Evolutionary conservation across 2,888 invertebrate species (phyloP).

Genomic region (Euplagia quadripunctaria): DNA sequence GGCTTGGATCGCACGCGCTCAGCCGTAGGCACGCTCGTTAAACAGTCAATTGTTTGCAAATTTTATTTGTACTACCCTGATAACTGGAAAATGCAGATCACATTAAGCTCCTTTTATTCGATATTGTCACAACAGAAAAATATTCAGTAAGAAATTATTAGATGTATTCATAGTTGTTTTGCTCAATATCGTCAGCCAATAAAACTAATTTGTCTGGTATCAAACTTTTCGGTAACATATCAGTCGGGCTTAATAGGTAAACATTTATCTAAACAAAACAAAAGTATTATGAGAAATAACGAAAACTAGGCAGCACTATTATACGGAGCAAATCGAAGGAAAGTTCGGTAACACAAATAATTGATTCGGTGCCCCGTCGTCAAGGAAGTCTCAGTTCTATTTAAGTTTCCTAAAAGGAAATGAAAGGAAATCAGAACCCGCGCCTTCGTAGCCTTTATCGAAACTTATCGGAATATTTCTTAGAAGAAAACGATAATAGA

Average conservation of each 20-base stretch:
- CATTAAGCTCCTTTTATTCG: slow-evolving; percentile 40
- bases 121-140: slow-evolving; percentile 13
- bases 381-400: slow-evolving; percentile 85
- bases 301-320: slow-evolving; percentile 68
- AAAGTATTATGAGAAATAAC: slow-evolving; percentile 64
- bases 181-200: slow-evolving; percentile 23
- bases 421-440: slow-evolving; percentile 85
- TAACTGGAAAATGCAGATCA: slow-evolving; percentile 48
- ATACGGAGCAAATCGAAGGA: slow-evolving; percentile 74
- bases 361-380: slow-evolving; percentile 84
- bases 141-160: slow-evolving; percentile 19
- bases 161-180: slow-evolving; percentile 21
- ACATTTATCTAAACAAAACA: slow-evolving; percentile 53
- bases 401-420: slow-evolving; percentile 87
- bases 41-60: slow-evolving; percentile 69
- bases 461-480: slow-evolving; percentile 82
- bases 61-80: slow-evolving; percentile 59
- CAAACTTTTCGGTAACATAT: slow-evolving; percentile 41
- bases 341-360: slow-evolving; percentile 84
- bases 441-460: slow-evolving; percentile 81
- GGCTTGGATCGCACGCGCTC: slow-evolving; percentile 69
- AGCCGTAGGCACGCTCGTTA: slow-evolving; percentile 72
- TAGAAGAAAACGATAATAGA: slow-evolving; percentile 67
- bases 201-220: slow-evolving; percentile 32
- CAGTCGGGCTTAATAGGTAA: slow-evolving; percentile 41